phyloP scores from a whole-genome alignment of 2,113 vertebrate species.

The Piaya cayana region DNA sequence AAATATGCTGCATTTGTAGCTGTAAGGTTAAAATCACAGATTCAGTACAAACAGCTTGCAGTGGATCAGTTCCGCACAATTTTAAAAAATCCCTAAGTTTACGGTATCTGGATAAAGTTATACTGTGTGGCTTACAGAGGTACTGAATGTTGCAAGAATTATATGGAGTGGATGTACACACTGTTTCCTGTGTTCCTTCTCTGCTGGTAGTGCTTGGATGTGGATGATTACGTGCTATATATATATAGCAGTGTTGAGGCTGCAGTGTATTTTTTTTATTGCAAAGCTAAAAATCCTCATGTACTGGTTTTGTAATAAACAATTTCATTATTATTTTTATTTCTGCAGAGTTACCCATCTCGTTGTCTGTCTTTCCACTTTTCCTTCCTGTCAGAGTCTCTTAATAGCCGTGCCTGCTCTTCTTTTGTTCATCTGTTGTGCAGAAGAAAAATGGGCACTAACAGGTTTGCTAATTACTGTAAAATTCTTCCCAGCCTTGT shows the following conservation, averaged over 20 bases:
- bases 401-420: background rate
- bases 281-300: background rate
- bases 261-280: background rate
- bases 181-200: background rate
- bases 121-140: background rate
- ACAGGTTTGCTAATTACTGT: conserved; percentile 48
- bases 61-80: background rate
- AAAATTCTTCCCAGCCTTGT: conserved; percentile 20
- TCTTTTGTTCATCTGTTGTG: conserved; percentile 13
- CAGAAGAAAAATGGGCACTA: conserved; percentile 29
- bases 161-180: background rate
- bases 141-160: background rate
- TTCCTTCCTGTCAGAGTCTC: background rate
- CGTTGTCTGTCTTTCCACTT: background rate
- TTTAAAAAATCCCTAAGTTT: background rate
- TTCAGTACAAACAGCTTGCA: background rate
- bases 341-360: background rate
- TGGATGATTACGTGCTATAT: background rate
- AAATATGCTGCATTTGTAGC: background rate
- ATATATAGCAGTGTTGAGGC: background rate
- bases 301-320: background rate
- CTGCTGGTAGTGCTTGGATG: background rate
- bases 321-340: background rate
- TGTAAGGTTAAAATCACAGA: background rate
- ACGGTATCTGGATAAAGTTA: background rate